A percentile compares a stretch with the other conserved stretches of the same genome.
Evolutionary conservation across 2,113 vertebrate species (phyloP).

Genomic region (Echinops telfairi): DNA sequence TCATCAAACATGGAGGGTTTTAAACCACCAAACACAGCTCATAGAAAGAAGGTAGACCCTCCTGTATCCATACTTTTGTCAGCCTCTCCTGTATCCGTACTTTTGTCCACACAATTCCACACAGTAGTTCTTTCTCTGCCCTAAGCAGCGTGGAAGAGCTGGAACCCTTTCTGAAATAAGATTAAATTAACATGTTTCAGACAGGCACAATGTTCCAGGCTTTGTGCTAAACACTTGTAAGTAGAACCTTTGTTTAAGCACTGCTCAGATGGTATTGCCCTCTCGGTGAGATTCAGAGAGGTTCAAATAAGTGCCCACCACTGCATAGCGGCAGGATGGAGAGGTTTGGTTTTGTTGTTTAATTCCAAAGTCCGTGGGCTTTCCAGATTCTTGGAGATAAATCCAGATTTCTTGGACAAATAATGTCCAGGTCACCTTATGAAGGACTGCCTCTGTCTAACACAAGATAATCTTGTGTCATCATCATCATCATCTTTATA

Average conservation of each 20-base stretch:
- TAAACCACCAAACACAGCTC: slow-evolving; percentile 70
- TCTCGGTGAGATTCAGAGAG: background rate
- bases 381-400: background rate
- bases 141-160: background rate
- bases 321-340: background rate
- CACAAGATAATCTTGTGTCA: background rate
- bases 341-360: background rate
- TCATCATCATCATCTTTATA: background rate
- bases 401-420: background rate
- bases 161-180: background rate
- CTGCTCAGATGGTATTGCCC: background rate
- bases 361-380: background rate
- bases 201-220: background rate
- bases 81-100: slow-evolving; percentile 55
- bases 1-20: slow-evolving; percentile 76
- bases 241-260: background rate
- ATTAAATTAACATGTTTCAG: background rate
- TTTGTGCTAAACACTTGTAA: background rate
- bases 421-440: background rate
- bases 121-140: background rate
- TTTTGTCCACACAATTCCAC: background rate
- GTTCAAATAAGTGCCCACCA: background rate
- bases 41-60: slow-evolving; percentile 43
- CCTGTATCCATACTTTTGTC: slow-evolving; percentile 5
- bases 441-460: background rate